phyloP scores from a whole-genome alignment of 2,113 vertebrate species.

The Eurystomus gularis region DNA sequence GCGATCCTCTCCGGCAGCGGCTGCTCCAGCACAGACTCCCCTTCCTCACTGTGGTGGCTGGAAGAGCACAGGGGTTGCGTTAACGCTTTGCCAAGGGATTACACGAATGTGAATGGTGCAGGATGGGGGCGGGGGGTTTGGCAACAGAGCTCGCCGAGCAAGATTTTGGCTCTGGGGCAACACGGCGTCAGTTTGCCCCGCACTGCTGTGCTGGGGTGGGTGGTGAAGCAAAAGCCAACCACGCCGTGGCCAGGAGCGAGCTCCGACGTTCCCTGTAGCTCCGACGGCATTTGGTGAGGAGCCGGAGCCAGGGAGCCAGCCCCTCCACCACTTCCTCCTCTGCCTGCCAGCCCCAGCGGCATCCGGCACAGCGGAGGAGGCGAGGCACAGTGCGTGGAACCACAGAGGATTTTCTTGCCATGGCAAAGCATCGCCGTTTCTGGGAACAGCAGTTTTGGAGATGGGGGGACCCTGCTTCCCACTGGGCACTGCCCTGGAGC shows the following conservation, averaged over 20 bases:
- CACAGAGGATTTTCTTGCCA: no score
- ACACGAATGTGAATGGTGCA: background rate
- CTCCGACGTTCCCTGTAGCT: background rate
- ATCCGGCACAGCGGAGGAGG: background rate
- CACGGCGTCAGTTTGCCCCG: accelerated
- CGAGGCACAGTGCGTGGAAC: no score
- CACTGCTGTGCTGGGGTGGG: background rate
- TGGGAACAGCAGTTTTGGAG: background rate
- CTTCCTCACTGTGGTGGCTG: slow-evolving; percentile 79
- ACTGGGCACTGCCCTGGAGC: background rate
- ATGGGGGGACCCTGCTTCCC: accelerated
- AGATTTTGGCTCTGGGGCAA: background rate
- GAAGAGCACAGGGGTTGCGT: background rate
- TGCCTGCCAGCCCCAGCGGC: background rate
- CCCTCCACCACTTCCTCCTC: background rate
- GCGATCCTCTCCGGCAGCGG: slow-evolving; percentile 70
- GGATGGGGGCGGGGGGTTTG: no score
- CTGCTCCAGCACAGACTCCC: slow-evolving; percentile 35
- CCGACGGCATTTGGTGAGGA: background rate
- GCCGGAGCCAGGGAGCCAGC: background rate
- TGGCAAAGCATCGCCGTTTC: accelerated
- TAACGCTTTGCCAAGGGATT: background rate
- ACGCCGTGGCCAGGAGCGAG: accelerated
- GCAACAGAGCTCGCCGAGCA: accelerated
- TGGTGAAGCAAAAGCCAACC: background rate